phyloP scores from a whole-genome alignment of 2,797 vertebrate species.

The Tapirus indicus region DNA sequence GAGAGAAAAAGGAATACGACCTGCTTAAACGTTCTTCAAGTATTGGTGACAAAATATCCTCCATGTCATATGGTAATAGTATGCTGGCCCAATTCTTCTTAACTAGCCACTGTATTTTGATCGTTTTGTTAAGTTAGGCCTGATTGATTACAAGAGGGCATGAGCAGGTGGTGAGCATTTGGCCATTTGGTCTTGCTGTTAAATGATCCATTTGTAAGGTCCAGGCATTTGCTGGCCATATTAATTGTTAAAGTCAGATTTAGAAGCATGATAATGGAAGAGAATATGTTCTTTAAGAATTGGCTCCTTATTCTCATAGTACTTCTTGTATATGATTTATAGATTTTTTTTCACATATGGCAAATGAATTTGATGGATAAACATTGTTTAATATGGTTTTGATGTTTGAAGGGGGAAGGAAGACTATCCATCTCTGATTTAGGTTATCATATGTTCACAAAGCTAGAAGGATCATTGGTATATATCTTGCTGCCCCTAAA shows the following conservation, averaged over 20 bases:
- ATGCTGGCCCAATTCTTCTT: background rate
- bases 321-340: background rate
- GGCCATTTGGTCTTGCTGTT: constrained; percentile 72
- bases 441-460: background rate
- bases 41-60: background rate
- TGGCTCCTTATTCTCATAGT: background rate
- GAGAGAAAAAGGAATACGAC: background rate
- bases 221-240: constrained; percentile 25
- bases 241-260: constrained; percentile 20
- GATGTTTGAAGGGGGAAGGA: background rate
- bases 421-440: background rate
- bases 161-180: constrained; percentile 49
- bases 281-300: background rate
- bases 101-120: background rate
- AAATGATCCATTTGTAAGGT: constrained; percentile 43
- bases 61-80: background rate
- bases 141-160: constrained; percentile 34
- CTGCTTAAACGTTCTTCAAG: background rate
- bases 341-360: background rate
- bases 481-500: background rate
- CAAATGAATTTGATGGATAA: background rate
- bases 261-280: background rate
- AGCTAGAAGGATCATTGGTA: background rate
- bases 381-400: background rate
- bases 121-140: constrained; percentile 54